phyloP scores from a whole-genome alignment of 2,113 vertebrate genomes.

The Otis tarda region DNA sequence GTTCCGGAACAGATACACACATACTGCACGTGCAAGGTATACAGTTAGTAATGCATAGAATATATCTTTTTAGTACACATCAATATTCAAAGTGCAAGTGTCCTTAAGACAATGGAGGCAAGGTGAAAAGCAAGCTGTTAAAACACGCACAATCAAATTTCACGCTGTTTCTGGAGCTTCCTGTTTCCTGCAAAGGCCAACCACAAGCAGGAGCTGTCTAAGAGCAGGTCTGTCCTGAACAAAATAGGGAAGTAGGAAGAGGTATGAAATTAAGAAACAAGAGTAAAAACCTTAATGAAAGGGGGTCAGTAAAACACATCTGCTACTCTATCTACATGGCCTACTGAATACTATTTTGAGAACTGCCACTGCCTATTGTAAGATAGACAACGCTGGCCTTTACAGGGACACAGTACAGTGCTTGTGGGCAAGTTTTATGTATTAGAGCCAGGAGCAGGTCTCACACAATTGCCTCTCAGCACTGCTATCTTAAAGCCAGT shows the following conservation, averaged over 20 bases:
- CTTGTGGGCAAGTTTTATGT: fast-evolving
- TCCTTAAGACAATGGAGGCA: not conserved
- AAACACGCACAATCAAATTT: not conserved
- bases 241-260: not conserved
- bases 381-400: not conserved
- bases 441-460: not conserved
- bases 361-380: not conserved
- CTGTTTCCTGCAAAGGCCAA: not conserved
- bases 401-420: not conserved
- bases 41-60: not conserved
- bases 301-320: not conserved
- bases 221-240: not conserved
- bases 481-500: not conserved
- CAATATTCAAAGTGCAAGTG: not conserved
- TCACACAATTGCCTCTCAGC: not conserved
- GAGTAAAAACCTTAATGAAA: not conserved
- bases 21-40: not conserved
- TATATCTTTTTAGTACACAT: not conserved
- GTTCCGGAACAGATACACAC: not conserved
- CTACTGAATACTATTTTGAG: not conserved
- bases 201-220: not conserved
- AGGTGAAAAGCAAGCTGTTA: not conserved
- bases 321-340: not conserved
- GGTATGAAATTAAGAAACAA: not conserved
- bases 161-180: not conserved